phyloP scores from a whole-genome alignment of 2,797 vertebrate species.

The Cirrhinus molitorella region DNA sequence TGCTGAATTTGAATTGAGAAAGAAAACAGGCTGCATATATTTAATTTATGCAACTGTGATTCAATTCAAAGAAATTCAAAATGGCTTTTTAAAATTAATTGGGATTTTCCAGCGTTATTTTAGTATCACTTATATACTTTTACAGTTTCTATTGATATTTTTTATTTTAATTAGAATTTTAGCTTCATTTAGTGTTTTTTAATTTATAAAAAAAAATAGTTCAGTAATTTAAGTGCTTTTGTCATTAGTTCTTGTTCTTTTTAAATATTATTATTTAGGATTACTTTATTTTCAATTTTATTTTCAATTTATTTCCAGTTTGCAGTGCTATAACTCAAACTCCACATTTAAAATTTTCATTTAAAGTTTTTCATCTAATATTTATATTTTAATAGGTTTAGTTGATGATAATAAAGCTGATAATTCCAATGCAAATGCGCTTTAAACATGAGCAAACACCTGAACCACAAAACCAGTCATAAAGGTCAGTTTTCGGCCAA shows the following conservation, averaged over 20 bases:
- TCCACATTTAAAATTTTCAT: neutral
- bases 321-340: neutral
- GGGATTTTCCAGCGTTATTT: neutral
- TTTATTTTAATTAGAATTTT: too few species aligned
- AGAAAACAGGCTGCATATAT: neutral
- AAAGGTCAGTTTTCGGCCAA: too few species aligned
- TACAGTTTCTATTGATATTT: neutral
- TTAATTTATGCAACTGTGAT: neutral
- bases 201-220: too few species aligned
- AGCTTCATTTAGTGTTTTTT: too few species aligned
- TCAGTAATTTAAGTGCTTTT: neutral
- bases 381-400: neutral
- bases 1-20: neutral
- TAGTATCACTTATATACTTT: neutral
- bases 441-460: neutral
- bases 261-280: neutral
- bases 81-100: neutral
- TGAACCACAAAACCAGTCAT: too few species aligned
- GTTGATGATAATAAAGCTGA: neutral
- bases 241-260: too few species aligned
- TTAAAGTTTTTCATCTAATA: neutral
- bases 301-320: too few species aligned
- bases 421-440: neutral
- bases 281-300: neutral
- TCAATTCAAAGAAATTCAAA: neutral